Evolutionary conservation across 2,888 invertebrate genomes (phyloP).

Genomic region (Megamerina dolium): DNA sequence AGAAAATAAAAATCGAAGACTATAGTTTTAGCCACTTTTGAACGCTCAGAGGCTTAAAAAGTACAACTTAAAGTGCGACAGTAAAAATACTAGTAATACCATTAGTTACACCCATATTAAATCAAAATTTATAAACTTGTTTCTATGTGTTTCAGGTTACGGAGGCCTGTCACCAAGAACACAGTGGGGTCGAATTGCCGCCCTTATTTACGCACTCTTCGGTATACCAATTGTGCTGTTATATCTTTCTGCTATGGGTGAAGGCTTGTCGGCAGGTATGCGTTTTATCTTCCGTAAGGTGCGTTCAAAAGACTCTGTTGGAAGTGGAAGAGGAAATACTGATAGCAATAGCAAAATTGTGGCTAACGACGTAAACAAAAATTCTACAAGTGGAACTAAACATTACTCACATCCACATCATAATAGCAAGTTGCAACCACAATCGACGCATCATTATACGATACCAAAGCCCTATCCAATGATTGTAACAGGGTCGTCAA

Average conservation of each 20-base stretch:
- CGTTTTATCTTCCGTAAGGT: conserved; percentile 61
- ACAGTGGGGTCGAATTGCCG: conserved; percentile 67
- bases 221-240: conserved; percentile 85
- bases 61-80: too few species aligned
- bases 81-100: too few species aligned
- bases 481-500: conserved; percentile 30
- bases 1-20: too few species aligned
- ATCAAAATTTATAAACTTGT: too few species aligned
- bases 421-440: conserved; percentile 23
- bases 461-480: conserved; percentile 21
- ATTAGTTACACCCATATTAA: too few species aligned
- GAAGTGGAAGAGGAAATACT: conserved; percentile 22
- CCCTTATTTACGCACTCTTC: conserved; percentile 77
- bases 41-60: too few species aligned
- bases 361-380: conserved; percentile 28
- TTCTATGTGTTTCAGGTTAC: conserved; percentile 58
- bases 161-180: conserved; percentile 78
- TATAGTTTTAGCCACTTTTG: too few species aligned
- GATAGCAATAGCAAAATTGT: conserved; percentile 23
- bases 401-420: conserved; percentile 19
- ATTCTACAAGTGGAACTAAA: conserved; percentile 20
- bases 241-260: conserved; percentile 82
- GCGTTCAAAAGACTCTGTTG: conserved; percentile 34
- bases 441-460: conserved; percentile 24
- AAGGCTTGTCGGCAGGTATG: conserved; percentile 73